Evolutionary conservation across 92 coral and sea anemone genomes (phyloP).

Genomic region (Nematostella vectensis): DNA sequence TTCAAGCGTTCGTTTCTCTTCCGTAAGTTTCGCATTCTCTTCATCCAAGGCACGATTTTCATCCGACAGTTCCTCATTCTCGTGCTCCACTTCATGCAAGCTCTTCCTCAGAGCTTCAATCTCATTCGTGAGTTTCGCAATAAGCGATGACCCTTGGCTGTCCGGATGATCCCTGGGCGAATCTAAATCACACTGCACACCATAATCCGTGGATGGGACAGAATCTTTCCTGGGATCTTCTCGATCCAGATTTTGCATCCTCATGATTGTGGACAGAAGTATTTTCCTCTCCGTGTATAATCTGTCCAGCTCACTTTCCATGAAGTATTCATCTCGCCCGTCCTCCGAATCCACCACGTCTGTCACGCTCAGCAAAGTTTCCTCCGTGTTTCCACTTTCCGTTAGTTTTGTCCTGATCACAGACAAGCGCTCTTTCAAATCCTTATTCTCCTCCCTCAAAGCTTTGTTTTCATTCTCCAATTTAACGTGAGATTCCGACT

Average conservation of each 20-base stretch:
- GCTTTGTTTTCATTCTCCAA: conserved; percentile 57
- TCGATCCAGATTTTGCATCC: conserved; percentile 49
- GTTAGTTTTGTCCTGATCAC: conserved; percentile 34
- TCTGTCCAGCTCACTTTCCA: conserved; percentile 42
- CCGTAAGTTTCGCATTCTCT: conserved; percentile 70
- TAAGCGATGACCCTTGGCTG: conserved; percentile 18
- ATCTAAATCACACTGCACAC: conserved; percentile 61
- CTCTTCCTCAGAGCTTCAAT: conserved; percentile 43
- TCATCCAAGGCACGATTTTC: conserved; percentile 72
- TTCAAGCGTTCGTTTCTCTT: conserved; percentile 78
- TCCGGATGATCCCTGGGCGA: conserved; percentile 27
- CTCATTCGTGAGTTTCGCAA: conserved; percentile 36
- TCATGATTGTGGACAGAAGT: conserved; percentile 61
- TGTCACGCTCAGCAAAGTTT: conserved; percentile 30
- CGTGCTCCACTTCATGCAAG: conserved; percentile 37
- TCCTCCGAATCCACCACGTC: conserved; percentile 25
- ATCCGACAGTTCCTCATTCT: conserved; percentile 62
- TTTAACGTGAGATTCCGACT: conserved; percentile 18
- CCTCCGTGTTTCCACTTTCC: conserved; percentile 48
- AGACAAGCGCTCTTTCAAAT: conserved; percentile 43
- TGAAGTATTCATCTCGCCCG: conserved; percentile 10
- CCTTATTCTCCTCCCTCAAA: conserved; percentile 34
- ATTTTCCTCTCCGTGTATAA: conserved; percentile 66
- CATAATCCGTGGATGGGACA: conserved; percentile 28
- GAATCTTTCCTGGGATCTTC: conserved; percentile 10